Percentiles rank a stretch among this genome's conserved stretches.
Evolutionary conservation across 2,888 invertebrate species (phyloP).

Genomic region (Yponomeuta plumbellus): DNA sequence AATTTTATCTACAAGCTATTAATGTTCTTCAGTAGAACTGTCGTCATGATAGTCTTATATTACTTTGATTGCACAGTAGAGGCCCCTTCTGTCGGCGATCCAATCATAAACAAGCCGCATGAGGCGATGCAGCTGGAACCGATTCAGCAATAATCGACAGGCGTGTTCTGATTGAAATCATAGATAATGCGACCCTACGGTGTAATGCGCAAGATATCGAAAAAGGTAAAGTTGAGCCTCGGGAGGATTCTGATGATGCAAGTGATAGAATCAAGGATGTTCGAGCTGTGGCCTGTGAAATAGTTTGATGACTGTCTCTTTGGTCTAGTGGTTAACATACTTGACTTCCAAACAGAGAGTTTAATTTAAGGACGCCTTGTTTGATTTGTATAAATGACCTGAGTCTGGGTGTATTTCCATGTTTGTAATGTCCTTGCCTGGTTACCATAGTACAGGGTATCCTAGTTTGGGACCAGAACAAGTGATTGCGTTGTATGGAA

Average conservation of each 20-base stretch:
- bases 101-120: constrained; percentile 13
- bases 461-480: too few relatives aligned
- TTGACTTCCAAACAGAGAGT: too few relatives aligned
- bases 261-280: background rate
- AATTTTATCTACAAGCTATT: too few relatives aligned
- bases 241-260: background rate
- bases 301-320: background rate
- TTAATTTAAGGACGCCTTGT: too few relatives aligned
- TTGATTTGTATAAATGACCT: too few relatives aligned
- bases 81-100: background rate
- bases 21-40: too few relatives aligned
- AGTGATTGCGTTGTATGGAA: too few relatives aligned
- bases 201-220: background rate
- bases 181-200: constrained; percentile 1
- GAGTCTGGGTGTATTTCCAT: too few relatives aligned
- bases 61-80: background rate
- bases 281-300: background rate
- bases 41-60: too few relatives aligned
- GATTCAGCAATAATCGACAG: constrained; percentile 13
- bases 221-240: constrained; percentile 4
- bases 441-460: too few relatives aligned
- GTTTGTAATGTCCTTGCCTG: too few relatives aligned
- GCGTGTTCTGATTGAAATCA: constrained; percentile 11
- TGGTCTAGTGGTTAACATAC: too few relatives aligned
- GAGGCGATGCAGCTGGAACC: background rate